phyloP scores from a whole-genome alignment of 2,888 invertebrate species.

The Tromatobia lineatoria region DNA sequence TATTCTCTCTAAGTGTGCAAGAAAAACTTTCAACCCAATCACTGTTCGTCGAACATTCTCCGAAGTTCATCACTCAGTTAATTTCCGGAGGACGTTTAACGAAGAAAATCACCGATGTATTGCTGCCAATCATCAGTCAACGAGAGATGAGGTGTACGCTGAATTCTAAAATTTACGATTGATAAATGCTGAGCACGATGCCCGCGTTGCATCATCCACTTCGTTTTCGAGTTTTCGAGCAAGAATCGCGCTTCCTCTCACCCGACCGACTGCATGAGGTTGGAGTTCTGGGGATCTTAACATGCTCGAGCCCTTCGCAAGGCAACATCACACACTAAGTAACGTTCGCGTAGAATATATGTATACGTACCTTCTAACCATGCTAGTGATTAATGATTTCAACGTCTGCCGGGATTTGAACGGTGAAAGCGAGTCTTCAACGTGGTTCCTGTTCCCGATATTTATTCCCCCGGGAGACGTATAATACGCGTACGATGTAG shows the following conservation, averaged over 20 bases:
- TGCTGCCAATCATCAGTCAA: constrained; percentile 28
- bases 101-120: constrained; percentile 8
- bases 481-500: constrained; percentile 14
- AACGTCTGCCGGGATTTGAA: constrained; percentile 54
- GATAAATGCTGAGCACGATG: constrained; percentile 75
- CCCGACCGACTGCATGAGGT: constrained; percentile 61
- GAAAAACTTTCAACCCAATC: too few relatives aligned
- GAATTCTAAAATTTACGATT: constrained; percentile 9
- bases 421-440: constrained; percentile 52
- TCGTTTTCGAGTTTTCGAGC: constrained; percentile 61
- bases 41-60: not conserved
- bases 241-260: not conserved
- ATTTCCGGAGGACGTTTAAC: constrained; percentile 24
- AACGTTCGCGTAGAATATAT: constrained; percentile 15
- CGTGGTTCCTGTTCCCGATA: constrained; percentile 55
- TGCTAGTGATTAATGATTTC: constrained; percentile 67
- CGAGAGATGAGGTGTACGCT: constrained; percentile 13
- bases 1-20: not conserved
- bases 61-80: not conserved
- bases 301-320: constrained; percentile 18
- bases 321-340: constrained; percentile 29
- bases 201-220: constrained; percentile 72
- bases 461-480: constrained; percentile 57
- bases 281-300: constrained; percentile 55
- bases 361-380: constrained; percentile 34